phyloP scores from a whole-genome alignment of 1,140 invertebrate species.

The Theocolax elegans region DNA sequence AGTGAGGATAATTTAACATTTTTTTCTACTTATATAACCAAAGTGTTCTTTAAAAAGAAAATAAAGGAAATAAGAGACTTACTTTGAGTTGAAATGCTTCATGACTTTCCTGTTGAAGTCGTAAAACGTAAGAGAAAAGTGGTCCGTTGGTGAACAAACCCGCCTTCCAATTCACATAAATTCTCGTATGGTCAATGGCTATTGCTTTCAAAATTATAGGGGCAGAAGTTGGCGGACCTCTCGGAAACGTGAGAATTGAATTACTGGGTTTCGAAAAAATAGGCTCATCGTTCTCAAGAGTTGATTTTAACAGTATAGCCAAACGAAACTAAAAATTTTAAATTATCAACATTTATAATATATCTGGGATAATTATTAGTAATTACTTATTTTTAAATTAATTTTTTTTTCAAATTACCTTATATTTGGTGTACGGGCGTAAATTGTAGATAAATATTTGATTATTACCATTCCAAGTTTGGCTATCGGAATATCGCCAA shows the following conservation, averaged over 20 bases:
- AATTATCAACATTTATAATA: too few relatives aligned
- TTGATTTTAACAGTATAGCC: slow-evolving; percentile 73
- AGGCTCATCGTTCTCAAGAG: slow-evolving; percentile 74
- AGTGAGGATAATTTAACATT: too few relatives aligned
- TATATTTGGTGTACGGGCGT: slow-evolving; percentile 89
- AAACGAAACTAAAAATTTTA: slow-evolving; percentile 81
- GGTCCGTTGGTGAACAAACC: slow-evolving; percentile 89
- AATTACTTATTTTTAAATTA: neutral
- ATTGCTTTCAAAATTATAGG: slow-evolving; percentile 80
- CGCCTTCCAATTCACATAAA: slow-evolving; percentile 88
- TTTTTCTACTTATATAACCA: too few relatives aligned
- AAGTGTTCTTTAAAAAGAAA: too few relatives aligned
- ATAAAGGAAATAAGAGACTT: too few relatives aligned
- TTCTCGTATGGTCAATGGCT: slow-evolving; percentile 83
- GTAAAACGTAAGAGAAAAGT: slow-evolving; percentile 84
- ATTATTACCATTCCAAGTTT: slow-evolving; percentile 74
- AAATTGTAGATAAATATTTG: slow-evolving; percentile 80
- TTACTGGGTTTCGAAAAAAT: slow-evolving; percentile 83
- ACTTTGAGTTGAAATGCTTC: slow-evolving; percentile 34
- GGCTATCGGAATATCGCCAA: slow-evolving; percentile 81
- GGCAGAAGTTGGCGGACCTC: slow-evolving; percentile 78
- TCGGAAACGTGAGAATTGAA: slow-evolving; percentile 81
- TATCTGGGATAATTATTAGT: too few relatives aligned
- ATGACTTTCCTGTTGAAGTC: slow-evolving; percentile 71
- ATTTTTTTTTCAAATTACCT: slow-evolving; percentile 67